phyloP scores from a whole-genome alignment of 2,797 vertebrate genomes.

The Pantherophis vulpinus region DNA sequence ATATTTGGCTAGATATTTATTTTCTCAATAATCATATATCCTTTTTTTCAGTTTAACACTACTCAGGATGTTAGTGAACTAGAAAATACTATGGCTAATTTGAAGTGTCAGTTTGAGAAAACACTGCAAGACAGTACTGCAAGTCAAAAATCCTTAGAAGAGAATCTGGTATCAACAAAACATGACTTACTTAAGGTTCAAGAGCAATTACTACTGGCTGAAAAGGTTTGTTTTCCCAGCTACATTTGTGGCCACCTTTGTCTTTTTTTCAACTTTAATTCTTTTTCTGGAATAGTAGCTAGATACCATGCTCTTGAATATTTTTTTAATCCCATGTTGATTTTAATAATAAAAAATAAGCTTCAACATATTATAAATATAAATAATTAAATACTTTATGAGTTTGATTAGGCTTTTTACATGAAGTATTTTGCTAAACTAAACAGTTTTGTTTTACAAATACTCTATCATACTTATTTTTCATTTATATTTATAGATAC shows the following conservation, averaged over 20 bases:
- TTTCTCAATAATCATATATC: neutral
- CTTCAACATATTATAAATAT: neutral
- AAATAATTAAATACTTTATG: neutral
- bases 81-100: conserved; percentile 83
- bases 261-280: neutral
- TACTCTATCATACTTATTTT: neutral
- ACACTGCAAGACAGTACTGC: conserved; percentile 79
- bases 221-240: conserved; percentile 80
- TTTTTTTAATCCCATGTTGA: neutral
- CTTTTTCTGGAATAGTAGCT: neutral
- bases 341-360: neutral
- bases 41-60: conserved; percentile 67
- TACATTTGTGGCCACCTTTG: neutral
- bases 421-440: neutral
- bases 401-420: neutral
- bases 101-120: conserved; percentile 88
- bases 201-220: conserved; percentile 87
- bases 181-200: conserved; percentile 90
- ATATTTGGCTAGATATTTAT: neutral
- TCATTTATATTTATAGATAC: neutral
- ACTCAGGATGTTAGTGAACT: conserved; percentile 82
- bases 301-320: neutral
- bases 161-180: conserved; percentile 85
- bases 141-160: conserved; percentile 86
- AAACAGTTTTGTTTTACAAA: neutral